Conservation (phyloP, 1,140 invertebrate genomes). For the Polypedilum vanderplanki region DNA sequence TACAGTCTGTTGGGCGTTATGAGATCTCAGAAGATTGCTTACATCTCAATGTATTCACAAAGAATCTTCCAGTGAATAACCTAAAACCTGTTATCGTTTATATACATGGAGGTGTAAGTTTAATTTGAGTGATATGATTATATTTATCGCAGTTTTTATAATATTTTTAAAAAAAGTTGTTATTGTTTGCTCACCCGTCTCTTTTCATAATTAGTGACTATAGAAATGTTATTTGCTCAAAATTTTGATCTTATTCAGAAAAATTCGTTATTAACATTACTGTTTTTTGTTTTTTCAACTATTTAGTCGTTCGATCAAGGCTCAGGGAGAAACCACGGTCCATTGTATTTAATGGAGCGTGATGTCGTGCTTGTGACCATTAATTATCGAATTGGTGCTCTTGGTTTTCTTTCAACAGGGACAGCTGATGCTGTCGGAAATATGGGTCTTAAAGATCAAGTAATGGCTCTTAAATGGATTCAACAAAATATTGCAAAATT, state of each 20-base stretch:
- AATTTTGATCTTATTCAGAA: too few relatives aligned
- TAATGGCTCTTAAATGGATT: constrained; percentile 46
- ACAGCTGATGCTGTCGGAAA: constrained; percentile 40
- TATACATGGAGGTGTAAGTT: constrained; percentile 40
- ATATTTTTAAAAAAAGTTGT: too few relatives aligned
- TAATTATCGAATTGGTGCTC: constrained; percentile 46
- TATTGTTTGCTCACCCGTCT: too few relatives aligned
- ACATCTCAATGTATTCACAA: constrained; percentile 74
- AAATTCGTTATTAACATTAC: too few relatives aligned
- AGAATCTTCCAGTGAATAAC: constrained; percentile 33
- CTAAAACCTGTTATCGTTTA: constrained; percentile 39
- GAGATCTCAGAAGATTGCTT: constrained; percentile 68
- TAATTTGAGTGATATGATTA: not conserved
- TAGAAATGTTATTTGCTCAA: too few relatives aligned
- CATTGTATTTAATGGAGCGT: constrained; percentile 44
- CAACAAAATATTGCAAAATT: constrained; percentile 49
- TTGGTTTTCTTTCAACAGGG: constrained; percentile 51
- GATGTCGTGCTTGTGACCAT: constrained; percentile 46
- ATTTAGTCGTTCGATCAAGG: constrained; percentile 36
- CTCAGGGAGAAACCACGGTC: constrained; percentile 37
- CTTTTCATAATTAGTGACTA: too few relatives aligned
- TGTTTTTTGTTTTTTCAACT: not conserved
- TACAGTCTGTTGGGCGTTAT: not conserved
- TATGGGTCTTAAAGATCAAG: constrained; percentile 35
- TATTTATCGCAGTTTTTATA: not conserved